Conservation (phyloP, 1,140 invertebrate species). For the Physella acuta region DNA sequence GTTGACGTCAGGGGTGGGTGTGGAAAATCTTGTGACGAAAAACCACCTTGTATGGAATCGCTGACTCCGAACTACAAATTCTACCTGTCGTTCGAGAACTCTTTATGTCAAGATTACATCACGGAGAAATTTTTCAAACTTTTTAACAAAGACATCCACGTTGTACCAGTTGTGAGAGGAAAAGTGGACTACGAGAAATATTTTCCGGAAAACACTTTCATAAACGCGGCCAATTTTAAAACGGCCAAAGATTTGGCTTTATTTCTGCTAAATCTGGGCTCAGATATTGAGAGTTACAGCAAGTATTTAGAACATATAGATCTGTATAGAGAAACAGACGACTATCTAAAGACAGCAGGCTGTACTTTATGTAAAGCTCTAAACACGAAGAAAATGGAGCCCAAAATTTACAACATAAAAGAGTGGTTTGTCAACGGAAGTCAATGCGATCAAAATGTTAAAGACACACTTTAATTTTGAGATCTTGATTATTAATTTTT, state of each 20-base stretch:
- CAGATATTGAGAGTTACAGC: slow-evolving; percentile 18
- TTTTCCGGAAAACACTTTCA: slow-evolving; percentile 66
- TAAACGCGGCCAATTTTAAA: slow-evolving; percentile 24
- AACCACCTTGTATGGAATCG: slow-evolving; percentile 3
- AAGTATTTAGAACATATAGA: slow-evolving; percentile 24
- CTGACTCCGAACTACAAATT: slow-evolving; percentile 38
- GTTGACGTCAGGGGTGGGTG: neutral
- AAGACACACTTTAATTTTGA: too few relatives aligned
- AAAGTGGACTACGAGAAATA: slow-evolving; percentile 63
- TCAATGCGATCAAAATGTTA: too few relatives aligned
- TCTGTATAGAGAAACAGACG: too few relatives aligned
- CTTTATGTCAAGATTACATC: slow-evolving; percentile 68
- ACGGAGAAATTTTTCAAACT: slow-evolving; percentile 81
- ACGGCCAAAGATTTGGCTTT: slow-evolving; percentile 23
- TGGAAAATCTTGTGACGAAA: neutral
- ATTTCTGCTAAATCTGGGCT: slow-evolving; percentile 17
- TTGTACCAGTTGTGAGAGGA: slow-evolving; percentile 74
- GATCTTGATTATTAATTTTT: too few relatives aligned
- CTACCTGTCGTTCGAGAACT: slow-evolving; percentile 68
- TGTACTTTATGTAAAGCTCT: too few relatives aligned
- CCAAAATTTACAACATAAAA: too few relatives aligned
- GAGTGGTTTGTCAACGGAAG: too few relatives aligned
- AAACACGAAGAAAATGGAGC: too few relatives aligned
- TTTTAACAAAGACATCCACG: slow-evolving; percentile 33
- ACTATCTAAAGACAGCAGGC: too few relatives aligned